Evolutionary conservation across 2,113 vertebrate genomes (phyloP), one percentile per base, ranked within the genome.

Genomic region (Ivindomyrus marchei): DNA sequence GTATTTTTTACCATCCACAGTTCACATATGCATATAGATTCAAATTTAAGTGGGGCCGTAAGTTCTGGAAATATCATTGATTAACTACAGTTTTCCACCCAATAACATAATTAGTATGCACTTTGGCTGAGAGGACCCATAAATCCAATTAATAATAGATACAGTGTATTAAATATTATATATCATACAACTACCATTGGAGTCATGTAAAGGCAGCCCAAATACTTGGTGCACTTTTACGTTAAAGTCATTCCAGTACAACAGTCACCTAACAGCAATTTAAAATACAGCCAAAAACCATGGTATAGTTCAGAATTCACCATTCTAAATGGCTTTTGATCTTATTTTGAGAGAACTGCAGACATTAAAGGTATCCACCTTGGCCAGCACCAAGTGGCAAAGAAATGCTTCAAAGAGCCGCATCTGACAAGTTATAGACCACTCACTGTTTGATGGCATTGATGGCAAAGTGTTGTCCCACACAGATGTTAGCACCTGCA

Each of bases 401-500:
- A n/a, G 24, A 31, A 27, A 80, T 9, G 42, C 19, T 42, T 77
- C 74, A 49, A 27, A 27, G 47, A 47, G 2, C 2, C 3, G 8
- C 4, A 15, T 46, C 58, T 66, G 58, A 10, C 24, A 66, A 66
- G 8, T 66, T 27, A 66, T 31, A 56, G 53, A 1, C 27, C 3
- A 90, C 97, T 97, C 90, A 96, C 97, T 96, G 94, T 94, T 97
- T 97, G 91, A 96, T 96, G 93, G 95, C 92, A 70, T 87, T 92
- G 86, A 92, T n/a, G 9, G 97, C 97, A 0, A 94, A 94, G 0
- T 83, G 91, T 58, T 92, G 95, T 56, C 96, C 97, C 3, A 95
- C 92, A 15, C 95, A 95, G 2, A 93, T 89, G 36, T 96, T 97
- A 8, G 8, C 91, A 17, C 96, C 97, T 0, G 95, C 97, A 0